phyloP scores from a whole-genome alignment of 1,140 invertebrate species.

The Drosophila guanche region DNA sequence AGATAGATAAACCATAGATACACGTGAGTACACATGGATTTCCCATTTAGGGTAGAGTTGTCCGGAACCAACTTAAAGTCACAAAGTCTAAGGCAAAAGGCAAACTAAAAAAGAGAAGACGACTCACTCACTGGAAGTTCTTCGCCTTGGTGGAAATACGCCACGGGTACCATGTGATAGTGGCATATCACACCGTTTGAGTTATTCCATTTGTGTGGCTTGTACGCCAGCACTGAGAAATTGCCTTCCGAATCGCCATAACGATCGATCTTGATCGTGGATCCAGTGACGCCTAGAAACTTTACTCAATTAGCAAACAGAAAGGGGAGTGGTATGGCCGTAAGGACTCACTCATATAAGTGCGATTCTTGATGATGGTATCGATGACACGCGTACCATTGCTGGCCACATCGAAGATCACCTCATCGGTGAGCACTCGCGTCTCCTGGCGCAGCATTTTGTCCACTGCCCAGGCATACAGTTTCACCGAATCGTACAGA shows the following conservation, averaged over 20 bases:
- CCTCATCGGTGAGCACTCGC: slow-evolving; percentile 85
- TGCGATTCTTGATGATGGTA: slow-evolving; percentile 90
- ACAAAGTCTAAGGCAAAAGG: slow-evolving; percentile 25
- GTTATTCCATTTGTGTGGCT: slow-evolving; percentile 84
- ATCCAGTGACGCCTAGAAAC: slow-evolving; percentile 94
- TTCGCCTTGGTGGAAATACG: slow-evolving; percentile 90
- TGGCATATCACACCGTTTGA: slow-evolving; percentile 87
- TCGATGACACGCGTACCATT: slow-evolving; percentile 91
- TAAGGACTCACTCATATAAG: slow-evolving; percentile 89
- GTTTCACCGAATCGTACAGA: slow-evolving; percentile 96
- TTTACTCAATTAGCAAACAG: not conserved
- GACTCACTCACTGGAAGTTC: slow-evolving; percentile 90
- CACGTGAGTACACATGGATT: slow-evolving; percentile 4
- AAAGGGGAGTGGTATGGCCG: not conserved
- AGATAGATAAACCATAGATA: not conserved
- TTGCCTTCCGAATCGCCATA: slow-evolving; percentile 98
- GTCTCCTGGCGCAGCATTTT: slow-evolving; percentile 87
- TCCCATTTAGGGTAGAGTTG: slow-evolving; percentile 3
- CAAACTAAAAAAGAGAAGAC: slow-evolving; percentile 81
- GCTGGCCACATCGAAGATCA: slow-evolving; percentile 89
- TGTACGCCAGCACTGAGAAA: slow-evolving; percentile 95
- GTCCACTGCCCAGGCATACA: slow-evolving; percentile 95
- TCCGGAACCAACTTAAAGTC: slow-evolving; percentile 32
- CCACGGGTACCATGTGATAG: slow-evolving; percentile 91
- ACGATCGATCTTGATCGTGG: slow-evolving; percentile 94